phyloP scores from a whole-genome alignment of 2,113 vertebrate species.

The Menura novaehollandiae region DNA sequence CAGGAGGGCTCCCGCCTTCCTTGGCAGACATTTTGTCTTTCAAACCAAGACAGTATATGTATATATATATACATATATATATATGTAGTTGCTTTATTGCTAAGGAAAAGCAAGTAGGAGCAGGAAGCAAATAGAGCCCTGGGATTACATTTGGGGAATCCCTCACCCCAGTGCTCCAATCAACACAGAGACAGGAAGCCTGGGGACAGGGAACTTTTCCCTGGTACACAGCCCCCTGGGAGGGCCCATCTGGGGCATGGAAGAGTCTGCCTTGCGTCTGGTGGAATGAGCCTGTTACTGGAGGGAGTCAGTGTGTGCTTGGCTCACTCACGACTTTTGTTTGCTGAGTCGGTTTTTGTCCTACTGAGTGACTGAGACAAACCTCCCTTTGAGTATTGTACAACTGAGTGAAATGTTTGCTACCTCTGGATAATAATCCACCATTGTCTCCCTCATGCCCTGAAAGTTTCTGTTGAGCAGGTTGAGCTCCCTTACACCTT shows the following conservation, averaged over 20 bases:
- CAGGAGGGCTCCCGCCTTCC: too few relatives aligned
- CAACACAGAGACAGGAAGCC: accelerated
- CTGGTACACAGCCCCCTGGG: accelerated
- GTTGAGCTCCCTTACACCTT: not conserved
- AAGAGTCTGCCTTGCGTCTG: not conserved
- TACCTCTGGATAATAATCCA: not conserved
- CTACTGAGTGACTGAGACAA: not conserved
- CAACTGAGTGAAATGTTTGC: not conserved
- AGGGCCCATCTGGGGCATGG: not conserved
- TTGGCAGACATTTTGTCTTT: too few relatives aligned
- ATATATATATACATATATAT: too few relatives aligned
- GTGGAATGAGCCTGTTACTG: not conserved
- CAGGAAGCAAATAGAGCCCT: not conserved
- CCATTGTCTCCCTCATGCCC: not conserved
- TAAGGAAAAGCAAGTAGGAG: not conserved
- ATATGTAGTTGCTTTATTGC: too few relatives aligned
- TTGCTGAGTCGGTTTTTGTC: not conserved
- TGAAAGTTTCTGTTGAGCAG: not conserved
- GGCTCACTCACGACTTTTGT: not conserved
- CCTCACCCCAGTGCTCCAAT: too few relatives aligned
- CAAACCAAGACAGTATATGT: too few relatives aligned
- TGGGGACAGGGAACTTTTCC: not conserved
- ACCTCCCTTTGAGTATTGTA: not conserved
- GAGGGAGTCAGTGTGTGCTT: too few relatives aligned
- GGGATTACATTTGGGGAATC: not conserved